Evolutionary conservation across 92 coral and sea anemone species (phyloP).

Genomic region (Desmophyllum pertusum): DNA sequence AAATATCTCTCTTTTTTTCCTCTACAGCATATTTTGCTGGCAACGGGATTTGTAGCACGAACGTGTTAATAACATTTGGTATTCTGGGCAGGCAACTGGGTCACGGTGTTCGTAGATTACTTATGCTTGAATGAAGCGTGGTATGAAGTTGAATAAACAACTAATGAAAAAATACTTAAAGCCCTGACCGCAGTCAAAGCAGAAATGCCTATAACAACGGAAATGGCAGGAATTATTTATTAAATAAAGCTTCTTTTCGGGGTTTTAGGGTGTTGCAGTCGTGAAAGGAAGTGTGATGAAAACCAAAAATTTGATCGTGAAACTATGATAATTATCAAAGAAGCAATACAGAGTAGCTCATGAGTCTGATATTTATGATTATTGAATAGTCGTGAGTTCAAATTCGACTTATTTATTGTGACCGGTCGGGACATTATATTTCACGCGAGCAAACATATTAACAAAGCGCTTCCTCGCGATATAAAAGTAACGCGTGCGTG

Average conservation of each 20-base stretch:
- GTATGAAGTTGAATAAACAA: neutral
- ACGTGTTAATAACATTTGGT: neutral
- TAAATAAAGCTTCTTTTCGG: conserved; percentile 3
- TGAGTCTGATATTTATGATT: neutral
- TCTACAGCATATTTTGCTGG: neutral
- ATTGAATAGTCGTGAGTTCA: neutral
- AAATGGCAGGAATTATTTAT: neutral
- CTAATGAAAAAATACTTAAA: neutral
- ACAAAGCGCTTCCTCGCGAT: conserved; percentile 8
- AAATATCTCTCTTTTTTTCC: neutral
- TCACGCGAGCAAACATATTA: conserved; percentile 16
- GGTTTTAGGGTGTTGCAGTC: conserved; percentile 9
- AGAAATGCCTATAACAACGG: neutral
- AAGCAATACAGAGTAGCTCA: neutral
- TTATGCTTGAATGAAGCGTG: neutral
- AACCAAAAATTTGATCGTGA: neutral
- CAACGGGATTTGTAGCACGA: conserved; percentile 2
- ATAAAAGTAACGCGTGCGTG: conserved; percentile 20
- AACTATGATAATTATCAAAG: neutral
- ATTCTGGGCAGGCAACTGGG: neutral
- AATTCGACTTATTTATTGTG: conserved; percentile 5
- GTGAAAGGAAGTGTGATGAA: neutral
- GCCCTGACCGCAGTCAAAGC: conserved; percentile 2
- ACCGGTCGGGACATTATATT: neutral
- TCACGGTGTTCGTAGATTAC: conserved; percentile 3